Conservation (phyloP, 2,113 vertebrate genomes). For the Microtus richardsoni region DNA sequence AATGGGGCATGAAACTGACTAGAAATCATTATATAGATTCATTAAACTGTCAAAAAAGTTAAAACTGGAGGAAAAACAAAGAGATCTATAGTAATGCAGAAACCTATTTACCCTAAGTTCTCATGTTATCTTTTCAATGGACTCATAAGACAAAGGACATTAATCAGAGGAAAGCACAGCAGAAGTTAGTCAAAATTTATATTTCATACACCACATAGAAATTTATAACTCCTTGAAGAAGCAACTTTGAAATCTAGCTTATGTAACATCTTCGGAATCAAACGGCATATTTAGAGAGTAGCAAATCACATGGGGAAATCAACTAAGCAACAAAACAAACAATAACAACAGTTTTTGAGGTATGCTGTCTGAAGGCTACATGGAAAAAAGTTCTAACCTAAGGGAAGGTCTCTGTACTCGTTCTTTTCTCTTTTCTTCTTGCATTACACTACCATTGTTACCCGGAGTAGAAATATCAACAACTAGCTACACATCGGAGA, state of each 20-base stretch:
- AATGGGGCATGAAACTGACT: neutral
- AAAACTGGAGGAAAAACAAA: neutral
- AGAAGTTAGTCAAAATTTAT: neutral
- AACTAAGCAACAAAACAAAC: neutral
- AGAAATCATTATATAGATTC: neutral
- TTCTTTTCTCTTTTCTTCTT: neutral
- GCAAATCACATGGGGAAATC: neutral
- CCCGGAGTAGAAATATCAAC: neutral
- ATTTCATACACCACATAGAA: neutral
- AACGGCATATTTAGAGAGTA: neutral
- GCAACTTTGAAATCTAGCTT: too few relatives aligned
- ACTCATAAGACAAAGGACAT: neutral
- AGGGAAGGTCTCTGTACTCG: neutral
- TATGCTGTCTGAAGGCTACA: neutral
- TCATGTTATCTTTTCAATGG: neutral
- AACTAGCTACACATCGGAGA: neutral
- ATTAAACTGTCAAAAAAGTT: neutral
- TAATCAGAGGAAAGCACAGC: neutral
- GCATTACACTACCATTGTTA: neutral
- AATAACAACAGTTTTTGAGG: neutral
- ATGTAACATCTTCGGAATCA: neutral
- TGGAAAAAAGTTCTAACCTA: neutral
- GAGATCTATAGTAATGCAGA: neutral
- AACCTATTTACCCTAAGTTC: neutral
- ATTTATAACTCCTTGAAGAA: neutral